phyloP scores from a whole-genome alignment of 23 tunicate species.

The Clavelina lepadiformis region DNA sequence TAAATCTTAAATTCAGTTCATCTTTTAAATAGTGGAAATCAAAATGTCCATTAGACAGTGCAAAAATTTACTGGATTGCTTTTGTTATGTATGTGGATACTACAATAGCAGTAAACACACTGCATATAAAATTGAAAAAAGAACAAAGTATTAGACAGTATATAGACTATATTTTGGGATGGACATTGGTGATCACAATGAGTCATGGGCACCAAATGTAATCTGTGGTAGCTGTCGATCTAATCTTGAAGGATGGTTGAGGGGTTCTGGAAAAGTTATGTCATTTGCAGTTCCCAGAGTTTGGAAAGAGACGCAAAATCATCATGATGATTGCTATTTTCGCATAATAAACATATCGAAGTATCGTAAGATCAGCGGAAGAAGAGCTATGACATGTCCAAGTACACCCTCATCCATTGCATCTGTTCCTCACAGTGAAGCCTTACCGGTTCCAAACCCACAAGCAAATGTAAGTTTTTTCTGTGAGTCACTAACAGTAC shows the following conservation, averaged over 20 bases:
- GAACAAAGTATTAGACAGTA: slow-evolving; percentile 17
- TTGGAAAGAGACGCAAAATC: slow-evolving; percentile 1
- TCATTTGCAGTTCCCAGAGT: slow-evolving; percentile 24
- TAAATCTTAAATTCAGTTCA: too few species aligned
- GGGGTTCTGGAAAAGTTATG: slow-evolving; percentile 32
- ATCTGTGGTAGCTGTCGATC: slow-evolving; percentile 40
- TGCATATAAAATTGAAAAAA: slow-evolving; percentile 7
- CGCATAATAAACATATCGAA: slow-evolving; percentile 19
- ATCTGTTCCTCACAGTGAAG: slow-evolving; percentile 17
- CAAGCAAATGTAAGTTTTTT: slow-evolving; percentile 15
- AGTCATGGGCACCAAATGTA: slow-evolving; percentile 18
- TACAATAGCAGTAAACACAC: slow-evolving; percentile 16
- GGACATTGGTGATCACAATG: slow-evolving; percentile 17
- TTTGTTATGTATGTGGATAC: slow-evolving; percentile 8
- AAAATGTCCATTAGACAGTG: too few species aligned
- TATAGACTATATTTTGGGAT: slow-evolving; percentile 23
- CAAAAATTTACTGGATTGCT: too few species aligned
- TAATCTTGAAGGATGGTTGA: slow-evolving; percentile 20
- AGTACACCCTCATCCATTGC: slow-evolving; percentile 26
- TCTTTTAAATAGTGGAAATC: too few species aligned
- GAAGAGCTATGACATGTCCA: slow-evolving; percentile 26
- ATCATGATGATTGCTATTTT: slow-evolving; percentile 17
- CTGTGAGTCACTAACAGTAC: slow-evolving; percentile 12
- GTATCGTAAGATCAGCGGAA: slow-evolving; percentile 21
- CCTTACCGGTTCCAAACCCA: slow-evolving; percentile 35